These are phyloP conservation scores for Drosophila chauvacae DNA, from an alignment of 1,140 invertebrate genomes.

Conservation along the genomic window DNA sequence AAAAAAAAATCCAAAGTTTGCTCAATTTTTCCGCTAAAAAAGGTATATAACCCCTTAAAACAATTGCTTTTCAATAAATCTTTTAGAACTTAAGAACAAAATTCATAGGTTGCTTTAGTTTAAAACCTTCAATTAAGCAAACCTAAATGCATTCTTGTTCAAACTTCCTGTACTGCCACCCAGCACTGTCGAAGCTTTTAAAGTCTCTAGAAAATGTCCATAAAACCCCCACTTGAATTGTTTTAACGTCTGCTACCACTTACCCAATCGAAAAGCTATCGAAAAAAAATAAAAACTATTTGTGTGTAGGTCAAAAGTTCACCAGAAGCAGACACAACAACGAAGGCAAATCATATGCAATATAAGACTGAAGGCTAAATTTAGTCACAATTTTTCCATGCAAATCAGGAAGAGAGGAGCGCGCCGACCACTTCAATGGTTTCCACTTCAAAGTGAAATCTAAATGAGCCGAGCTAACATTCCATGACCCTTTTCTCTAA, in stretches of 20 bases:
- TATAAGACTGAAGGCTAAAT: conserved; percentile 52
- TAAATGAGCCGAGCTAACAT: conserved; percentile 25
- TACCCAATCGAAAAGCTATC: conserved; percentile 1
- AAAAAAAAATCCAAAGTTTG: too few relatives aligned
- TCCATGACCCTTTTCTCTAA: conserved; percentile 24
- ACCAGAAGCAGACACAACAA: conserved; percentile 31
- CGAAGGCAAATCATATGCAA: conserved; percentile 41
- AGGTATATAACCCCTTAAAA: too few relatives aligned
- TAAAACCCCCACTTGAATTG: conserved; percentile 9
- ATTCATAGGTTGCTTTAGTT: background rate
- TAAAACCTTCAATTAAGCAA: background rate
- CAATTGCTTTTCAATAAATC: background rate
- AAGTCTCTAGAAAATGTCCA: background rate
- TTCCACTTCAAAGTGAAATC: conserved; percentile 73
- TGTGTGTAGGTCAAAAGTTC: conserved; percentile 71
- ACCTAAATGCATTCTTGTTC: background rate
- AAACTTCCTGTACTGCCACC: background rate
- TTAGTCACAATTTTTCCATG: conserved; percentile 67
- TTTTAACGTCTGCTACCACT: conserved; percentile 17
- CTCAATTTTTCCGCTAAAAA: too few relatives aligned
- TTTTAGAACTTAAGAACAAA: background rate
- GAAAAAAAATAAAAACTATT: conserved; percentile 13
- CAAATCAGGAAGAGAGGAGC: conserved; percentile 51
- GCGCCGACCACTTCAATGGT: conserved; percentile 68
- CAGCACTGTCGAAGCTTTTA: background rate